Evolutionary conservation across 2,797 vertebrate genomes (phyloP).

Genomic region (Characodon lateralis): DNA sequence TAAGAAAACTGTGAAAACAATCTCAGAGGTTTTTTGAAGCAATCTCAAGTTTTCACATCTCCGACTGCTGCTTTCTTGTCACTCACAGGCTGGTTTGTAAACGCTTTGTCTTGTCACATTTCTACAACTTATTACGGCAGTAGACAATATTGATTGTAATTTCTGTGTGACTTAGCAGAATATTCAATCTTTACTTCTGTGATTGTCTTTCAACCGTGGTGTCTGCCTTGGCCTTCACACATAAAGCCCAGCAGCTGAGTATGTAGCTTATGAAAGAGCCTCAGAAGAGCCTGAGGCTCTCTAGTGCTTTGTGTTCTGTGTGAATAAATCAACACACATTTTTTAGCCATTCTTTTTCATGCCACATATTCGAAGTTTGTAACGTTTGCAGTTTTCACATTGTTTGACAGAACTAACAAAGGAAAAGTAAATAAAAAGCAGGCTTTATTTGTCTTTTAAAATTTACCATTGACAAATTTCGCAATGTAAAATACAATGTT

Average conservation of each 20-base stretch:
- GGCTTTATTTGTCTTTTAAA: background rate
- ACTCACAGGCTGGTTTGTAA: background rate
- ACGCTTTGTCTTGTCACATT: background rate
- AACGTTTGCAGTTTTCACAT: background rate
- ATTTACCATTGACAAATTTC: background rate
- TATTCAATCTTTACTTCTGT: background rate
- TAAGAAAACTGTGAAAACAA: background rate
- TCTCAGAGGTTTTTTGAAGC: background rate
- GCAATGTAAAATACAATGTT: background rate
- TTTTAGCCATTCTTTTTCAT: background rate
- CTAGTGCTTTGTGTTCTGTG: background rate
- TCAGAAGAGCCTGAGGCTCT: background rate
- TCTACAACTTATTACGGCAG: background rate
- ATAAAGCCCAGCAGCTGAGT: conserved; percentile 1
- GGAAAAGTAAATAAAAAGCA: background rate
- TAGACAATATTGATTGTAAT: background rate
- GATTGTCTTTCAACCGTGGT: background rate
- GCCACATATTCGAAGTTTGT: background rate
- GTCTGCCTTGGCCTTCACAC: background rate
- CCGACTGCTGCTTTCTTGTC: background rate
- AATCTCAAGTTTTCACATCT: background rate
- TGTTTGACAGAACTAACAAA: background rate
- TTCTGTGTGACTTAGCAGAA: background rate
- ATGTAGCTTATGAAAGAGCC: conserved; percentile 4
- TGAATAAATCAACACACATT: conserved; percentile 1